Evolutionary conservation across 2,113 vertebrate species (phyloP).

Genomic region (Pterocles gutturalis): DNA sequence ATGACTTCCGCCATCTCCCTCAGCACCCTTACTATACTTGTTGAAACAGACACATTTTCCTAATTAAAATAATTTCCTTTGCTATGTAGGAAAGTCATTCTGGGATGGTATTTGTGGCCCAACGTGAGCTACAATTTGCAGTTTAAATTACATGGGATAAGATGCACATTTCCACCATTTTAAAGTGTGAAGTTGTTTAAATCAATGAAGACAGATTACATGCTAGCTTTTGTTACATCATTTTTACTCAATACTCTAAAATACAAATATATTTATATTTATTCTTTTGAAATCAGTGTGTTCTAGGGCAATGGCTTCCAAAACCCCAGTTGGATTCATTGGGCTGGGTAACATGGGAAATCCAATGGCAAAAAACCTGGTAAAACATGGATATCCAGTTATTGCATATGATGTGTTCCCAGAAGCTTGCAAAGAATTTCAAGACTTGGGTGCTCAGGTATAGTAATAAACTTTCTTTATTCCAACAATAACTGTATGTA

Average conservation of each 20-base stretch:
- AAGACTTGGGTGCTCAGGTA: constrained; percentile 95
- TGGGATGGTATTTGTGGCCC: neutral
- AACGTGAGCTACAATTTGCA: neutral
- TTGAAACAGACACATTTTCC: neutral
- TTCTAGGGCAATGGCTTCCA: constrained; percentile 95
- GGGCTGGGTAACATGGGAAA: constrained; percentile 98
- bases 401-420: constrained; percentile 95
- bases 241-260: neutral
- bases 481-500: neutral
- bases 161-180: neutral
- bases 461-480: constrained; percentile 31
- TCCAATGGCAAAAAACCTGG: constrained; percentile 97
- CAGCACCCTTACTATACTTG: neutral
- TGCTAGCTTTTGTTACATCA: neutral
- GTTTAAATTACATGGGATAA: neutral
- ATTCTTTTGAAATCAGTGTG: constrained; percentile 82
- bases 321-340: constrained; percentile 95
- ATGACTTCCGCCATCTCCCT: too few species aligned
- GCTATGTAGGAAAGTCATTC: neutral
- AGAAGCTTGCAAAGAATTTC: constrained; percentile 94
- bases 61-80: neutral
- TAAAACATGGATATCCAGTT: constrained; percentile 95
- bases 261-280: constrained; percentile 40
- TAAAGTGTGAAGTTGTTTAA: neutral
- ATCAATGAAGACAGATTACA: neutral